Evolutionary conservation across 2,113 vertebrate species (phyloP), one percentile per base, ranked within the genome.

Genomic region (Phyllopteryx taeniolatus): DNA sequence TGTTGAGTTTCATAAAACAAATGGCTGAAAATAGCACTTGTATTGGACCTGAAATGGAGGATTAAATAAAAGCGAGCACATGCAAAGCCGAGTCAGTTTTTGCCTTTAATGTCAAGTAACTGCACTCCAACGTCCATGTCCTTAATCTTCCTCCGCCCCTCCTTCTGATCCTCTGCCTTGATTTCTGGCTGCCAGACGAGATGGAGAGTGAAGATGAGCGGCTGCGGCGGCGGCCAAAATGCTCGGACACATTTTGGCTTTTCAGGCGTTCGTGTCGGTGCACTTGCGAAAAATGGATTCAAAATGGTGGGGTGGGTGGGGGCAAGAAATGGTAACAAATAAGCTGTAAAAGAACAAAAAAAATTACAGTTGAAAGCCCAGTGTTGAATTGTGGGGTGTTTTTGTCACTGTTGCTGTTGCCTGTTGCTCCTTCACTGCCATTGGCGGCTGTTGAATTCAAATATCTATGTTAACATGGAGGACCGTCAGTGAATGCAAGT

Each of bases 91-190:
- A 14, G 57, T 60, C 27, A 5, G 31, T 60, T 60, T 66, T 35
- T 22, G 68, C 27, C 70, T 78, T 75, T 81, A 82, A 88, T 85
- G 83, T 90, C 83, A 83, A 87, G 80, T 82, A 80, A 82, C 82
- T 67, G 79, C 78, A 75, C 76, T 77, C 53, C 39, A 70, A 68
- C 80, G 69, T 76, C 71, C 68, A 70, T 65, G 67, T 78, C 67
- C 77, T 78, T 70, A 54, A 77, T 83, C 76, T 82, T 73, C 72
- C 74, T 74, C 72, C 71, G 56, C 76, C 68, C 75, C 72, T 68
- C 35, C 76, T 66, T 67, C 81, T 47, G 44, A 73, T 75, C 68
- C 67, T 67, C 69, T 51, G 77, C 70, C 74, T 54, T 85, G 87
- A 88, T 87, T 90, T 87, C 83, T 69, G 80, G 78, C 79, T 71